Evolutionary conservation across 2,888 invertebrate genomes (phyloP).

Genomic region (Cryptocephalus primarius): DNA sequence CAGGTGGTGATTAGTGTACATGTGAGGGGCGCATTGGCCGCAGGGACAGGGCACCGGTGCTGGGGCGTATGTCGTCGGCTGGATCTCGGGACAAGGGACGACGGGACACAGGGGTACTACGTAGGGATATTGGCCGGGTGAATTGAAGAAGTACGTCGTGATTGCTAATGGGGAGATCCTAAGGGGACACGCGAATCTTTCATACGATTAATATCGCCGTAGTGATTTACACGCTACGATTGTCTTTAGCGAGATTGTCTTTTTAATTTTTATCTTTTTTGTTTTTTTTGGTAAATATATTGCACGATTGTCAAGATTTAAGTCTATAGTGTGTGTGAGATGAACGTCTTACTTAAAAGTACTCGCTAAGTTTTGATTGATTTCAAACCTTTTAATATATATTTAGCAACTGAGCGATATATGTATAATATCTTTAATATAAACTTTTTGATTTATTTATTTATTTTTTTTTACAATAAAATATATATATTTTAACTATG

Average conservation of each 20-base stretch:
- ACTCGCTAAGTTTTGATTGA: conserved; percentile 4
- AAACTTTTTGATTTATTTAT: conserved; percentile 10
- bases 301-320: conserved; percentile 31
- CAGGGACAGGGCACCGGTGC: conserved; percentile 43
- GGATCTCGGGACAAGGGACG: conserved; percentile 26
- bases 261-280: conserved; percentile 8
- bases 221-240: conserved; percentile 5
- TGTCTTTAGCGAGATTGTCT: conserved; percentile 14
- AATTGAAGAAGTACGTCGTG: conserved; percentile 41
- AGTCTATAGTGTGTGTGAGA: neutral
- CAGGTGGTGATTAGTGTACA: conserved; percentile 25
- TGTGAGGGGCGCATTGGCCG: conserved; percentile 48
- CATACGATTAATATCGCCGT: neutral
- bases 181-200: conserved; percentile 3
- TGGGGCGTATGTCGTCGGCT: conserved; percentile 35
- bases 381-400: conserved; percentile 2
- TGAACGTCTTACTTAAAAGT: conserved; percentile 6
- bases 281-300: conserved; percentile 27
- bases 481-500: conserved; percentile 17
- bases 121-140: conserved; percentile 39
- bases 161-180: conserved; percentile 17
- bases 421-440: conserved; percentile 1
- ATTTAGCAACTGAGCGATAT: conserved; percentile 6
- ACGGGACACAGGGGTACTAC: conserved; percentile 38
- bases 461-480: conserved; percentile 20